Evolutionary conservation across 2,797 vertebrate species (phyloP).

Genomic region (Sylvia borin): DNA sequence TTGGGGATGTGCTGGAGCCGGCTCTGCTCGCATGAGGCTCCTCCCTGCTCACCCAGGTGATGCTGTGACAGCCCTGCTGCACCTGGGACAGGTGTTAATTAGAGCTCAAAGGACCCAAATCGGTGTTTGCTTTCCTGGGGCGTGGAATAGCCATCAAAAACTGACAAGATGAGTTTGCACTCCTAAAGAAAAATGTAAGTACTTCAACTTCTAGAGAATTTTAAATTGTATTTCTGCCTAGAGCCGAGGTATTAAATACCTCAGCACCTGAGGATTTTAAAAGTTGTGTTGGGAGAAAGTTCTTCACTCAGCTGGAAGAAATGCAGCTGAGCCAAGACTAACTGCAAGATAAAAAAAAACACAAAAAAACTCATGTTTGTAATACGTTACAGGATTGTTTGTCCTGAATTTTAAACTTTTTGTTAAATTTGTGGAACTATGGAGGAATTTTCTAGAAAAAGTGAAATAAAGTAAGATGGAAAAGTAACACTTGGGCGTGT

Average conservation of each 20-base stretch:
- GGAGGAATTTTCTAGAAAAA: conserved; percentile 84
- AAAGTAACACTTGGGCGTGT: neutral
- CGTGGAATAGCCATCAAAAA: conserved; percentile 18
- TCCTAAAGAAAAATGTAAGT: conserved; percentile 63
- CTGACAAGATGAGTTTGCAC: conserved; percentile 66
- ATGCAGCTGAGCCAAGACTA: conserved; percentile 57
- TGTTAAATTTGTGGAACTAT: conserved; percentile 83
- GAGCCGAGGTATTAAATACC: conserved; percentile 78
- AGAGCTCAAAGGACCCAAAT: neutral
- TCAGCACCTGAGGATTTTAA: conserved; percentile 65
- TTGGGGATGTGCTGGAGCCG: neutral
- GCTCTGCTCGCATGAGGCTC: neutral
- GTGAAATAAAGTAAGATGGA: conserved; percentile 80
- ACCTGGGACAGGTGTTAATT: neutral
- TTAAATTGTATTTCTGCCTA: conserved; percentile 63
- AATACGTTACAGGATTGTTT: conserved; percentile 76
- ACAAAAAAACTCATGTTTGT: conserved; percentile 68
- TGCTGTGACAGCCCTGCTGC: neutral
- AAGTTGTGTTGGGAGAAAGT: conserved; percentile 56
- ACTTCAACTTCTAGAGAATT: conserved; percentile 65
- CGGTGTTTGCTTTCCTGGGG: neutral
- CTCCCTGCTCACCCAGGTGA: neutral
- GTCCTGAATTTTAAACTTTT: conserved; percentile 81
- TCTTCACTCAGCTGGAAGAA: conserved; percentile 62
- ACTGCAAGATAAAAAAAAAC: conserved; percentile 48